A percentile compares a stretch with the other conserved stretches of the same genome.
Evolutionary conservation across 64 coral and sea anemone genomes (phyloP).

Genomic region (Catalaphyllia jardinei): DNA sequence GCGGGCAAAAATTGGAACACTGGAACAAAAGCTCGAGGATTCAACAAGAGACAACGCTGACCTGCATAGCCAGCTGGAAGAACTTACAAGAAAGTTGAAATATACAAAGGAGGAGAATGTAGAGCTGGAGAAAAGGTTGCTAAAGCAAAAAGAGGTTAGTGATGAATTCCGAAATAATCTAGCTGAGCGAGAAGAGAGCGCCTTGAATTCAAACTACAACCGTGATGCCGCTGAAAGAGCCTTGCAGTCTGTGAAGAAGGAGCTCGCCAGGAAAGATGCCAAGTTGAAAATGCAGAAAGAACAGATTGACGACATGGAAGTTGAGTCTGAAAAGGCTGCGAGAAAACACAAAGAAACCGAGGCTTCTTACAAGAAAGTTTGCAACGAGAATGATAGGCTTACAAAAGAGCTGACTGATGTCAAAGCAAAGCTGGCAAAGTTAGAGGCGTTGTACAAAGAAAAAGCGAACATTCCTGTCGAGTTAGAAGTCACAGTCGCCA

Average conservation of each 20-base stretch:
- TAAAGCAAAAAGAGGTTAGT: slow-evolving; percentile 73
- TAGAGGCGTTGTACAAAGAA: slow-evolving; percentile 53
- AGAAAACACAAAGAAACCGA: slow-evolving; percentile 81
- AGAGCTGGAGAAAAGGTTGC: slow-evolving; percentile 78
- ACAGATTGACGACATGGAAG: slow-evolving; percentile 68
- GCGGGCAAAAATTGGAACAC: slow-evolving; percentile 25
- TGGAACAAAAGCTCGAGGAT: slow-evolving; percentile 74
- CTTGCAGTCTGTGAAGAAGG: slow-evolving; percentile 72
- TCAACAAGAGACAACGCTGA: slow-evolving; percentile 36
- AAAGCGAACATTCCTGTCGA: slow-evolving; percentile 13
- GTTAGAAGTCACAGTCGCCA: slow-evolving; percentile 34
- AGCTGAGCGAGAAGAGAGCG: slow-evolving; percentile 58
- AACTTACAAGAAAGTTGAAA: slow-evolving; percentile 69
- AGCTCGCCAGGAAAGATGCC: slow-evolving; percentile 68
- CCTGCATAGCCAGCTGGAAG: slow-evolving; percentile 66
- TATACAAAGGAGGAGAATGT: slow-evolving; percentile 54
- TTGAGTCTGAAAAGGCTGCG: slow-evolving; percentile 51
- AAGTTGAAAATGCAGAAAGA: slow-evolving; percentile 69
- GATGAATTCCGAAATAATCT: slow-evolving; percentile 76
- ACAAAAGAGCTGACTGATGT: slow-evolving; percentile 64
- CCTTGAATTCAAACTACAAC: slow-evolving; percentile 69
- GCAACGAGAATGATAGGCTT: slow-evolving; percentile 74
- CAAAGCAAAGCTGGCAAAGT: slow-evolving; percentile 51
- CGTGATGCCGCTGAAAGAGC: slow-evolving; percentile 65
- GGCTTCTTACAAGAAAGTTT: slow-evolving; percentile 53